Percentiles rank a stretch among this genome's conserved stretches.
Evolutionary conservation across 2,888 invertebrate species (phyloP).

Genomic region (Chrysomela aeneicollis): DNA sequence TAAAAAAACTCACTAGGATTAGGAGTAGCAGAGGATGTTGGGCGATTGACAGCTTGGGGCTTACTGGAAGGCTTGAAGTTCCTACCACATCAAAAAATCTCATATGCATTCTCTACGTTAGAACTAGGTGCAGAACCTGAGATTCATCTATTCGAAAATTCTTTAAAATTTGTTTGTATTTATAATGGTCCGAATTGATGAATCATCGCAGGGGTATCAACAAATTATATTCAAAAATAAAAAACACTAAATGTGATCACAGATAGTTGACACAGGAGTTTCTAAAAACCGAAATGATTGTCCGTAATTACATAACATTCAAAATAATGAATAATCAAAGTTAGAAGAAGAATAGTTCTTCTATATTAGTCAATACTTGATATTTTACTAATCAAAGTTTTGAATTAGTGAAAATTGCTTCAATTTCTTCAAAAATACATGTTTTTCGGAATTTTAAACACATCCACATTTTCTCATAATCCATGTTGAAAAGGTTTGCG

Average conservation of each 20-base stretch:
- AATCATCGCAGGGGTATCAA: not conserved
- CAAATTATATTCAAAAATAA: not conserved
- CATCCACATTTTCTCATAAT: too few species aligned
- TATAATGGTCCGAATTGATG: not conserved
- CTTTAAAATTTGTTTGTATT: too few species aligned
- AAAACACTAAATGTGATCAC: not conserved
- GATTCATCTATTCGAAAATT: slow-evolving; percentile 9
- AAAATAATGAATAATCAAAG: too few species aligned
- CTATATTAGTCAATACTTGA: too few species aligned
- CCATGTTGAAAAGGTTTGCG: too few species aligned
- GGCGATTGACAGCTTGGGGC: slow-evolving; percentile 57
- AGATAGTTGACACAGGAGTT: not conserved
- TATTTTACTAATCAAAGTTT: too few species aligned
- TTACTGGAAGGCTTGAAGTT: slow-evolving; percentile 70
- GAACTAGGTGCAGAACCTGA: slow-evolving; percentile 6
- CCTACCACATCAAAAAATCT: slow-evolving; percentile 59
- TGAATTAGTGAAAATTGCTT: too few species aligned
- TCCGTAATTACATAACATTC: not conserved
- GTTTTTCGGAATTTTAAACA: too few species aligned
- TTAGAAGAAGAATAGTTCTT: too few species aligned
- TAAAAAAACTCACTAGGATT: slow-evolving; percentile 60
- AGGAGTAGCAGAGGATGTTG: slow-evolving; percentile 61
- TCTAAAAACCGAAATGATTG: not conserved
- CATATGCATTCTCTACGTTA: slow-evolving; percentile 36
- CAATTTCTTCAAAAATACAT: too few species aligned